phyloP scores from a whole-genome alignment of 2,113 vertebrate species.

The Microtus richardsoni region DNA sequence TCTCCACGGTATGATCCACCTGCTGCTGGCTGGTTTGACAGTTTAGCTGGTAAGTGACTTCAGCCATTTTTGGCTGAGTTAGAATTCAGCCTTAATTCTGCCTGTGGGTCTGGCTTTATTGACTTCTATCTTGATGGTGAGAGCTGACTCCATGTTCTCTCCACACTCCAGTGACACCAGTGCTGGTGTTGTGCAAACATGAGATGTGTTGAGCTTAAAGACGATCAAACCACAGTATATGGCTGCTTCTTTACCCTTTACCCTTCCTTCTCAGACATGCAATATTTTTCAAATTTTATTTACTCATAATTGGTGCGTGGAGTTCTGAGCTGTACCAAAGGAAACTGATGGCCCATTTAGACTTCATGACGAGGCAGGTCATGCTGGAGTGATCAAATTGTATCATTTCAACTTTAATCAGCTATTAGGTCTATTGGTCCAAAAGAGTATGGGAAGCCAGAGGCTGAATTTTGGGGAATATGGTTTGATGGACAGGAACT shows the following conservation, averaged over 20 bases:
- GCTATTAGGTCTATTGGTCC: neutral
- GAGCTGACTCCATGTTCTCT: neutral
- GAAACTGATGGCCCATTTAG: neutral
- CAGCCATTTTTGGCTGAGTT: neutral
- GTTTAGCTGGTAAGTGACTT: neutral
- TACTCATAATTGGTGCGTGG: neutral
- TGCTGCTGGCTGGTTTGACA: neutral
- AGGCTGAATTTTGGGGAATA: neutral
- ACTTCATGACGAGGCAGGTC: neutral
- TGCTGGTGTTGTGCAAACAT: neutral
- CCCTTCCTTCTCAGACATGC: neutral
- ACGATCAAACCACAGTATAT: neutral
- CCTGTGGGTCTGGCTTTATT: neutral
- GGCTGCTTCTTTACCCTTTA: neutral
- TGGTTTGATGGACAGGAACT: constrained; percentile 12
- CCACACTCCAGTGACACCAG: neutral
- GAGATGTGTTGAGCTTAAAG: neutral
- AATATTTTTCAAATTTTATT: constrained; percentile 40
- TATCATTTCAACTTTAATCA: constrained; percentile 2
- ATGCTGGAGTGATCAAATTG: neutral
- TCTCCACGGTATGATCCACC: neutral
- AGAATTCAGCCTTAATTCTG: constrained; percentile 5
- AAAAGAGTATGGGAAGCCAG: constrained; percentile 7
- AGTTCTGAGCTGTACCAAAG: neutral
- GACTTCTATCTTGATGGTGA: neutral